These are phyloP conservation scores for Oceanodroma leucorhoa DNA, from an alignment of 2,797 vertebrate species.

Conservation along the genomic window DNA sequence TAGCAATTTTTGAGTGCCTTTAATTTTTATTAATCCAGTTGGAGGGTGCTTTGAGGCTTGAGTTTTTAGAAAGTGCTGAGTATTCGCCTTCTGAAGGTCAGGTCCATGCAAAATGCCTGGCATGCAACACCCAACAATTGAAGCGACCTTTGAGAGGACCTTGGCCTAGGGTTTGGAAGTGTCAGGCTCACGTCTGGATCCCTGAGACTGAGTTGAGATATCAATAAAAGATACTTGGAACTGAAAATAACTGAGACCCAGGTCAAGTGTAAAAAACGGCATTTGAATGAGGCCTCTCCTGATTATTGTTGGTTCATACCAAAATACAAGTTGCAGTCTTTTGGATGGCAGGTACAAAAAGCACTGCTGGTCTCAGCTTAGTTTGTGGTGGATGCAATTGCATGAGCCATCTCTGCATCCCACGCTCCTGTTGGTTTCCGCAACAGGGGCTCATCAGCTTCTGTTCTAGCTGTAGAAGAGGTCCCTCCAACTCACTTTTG, in stretches of 20 bases:
- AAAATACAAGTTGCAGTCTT: not conserved
- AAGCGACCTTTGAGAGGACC: not conserved
- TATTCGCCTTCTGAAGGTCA: not conserved
- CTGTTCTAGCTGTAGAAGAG: not conserved
- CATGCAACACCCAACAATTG: not conserved
- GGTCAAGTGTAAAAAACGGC: not conserved
- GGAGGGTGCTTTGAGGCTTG: not conserved
- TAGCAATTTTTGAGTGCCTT: conserved; percentile 25
- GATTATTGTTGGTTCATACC: not conserved
- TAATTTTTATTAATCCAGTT: not conserved
- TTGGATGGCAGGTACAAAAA: not conserved
- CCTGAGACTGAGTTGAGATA: not conserved
- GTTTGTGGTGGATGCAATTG: not conserved
- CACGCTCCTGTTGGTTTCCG: not conserved
- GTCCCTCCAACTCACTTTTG: not conserved
- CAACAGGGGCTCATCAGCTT: not conserved
- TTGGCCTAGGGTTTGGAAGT: not conserved
- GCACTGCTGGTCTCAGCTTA: not conserved
- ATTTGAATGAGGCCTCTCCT: not conserved
- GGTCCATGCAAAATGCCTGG: not conserved
- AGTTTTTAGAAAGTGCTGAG: not conserved
- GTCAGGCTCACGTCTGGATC: not conserved
- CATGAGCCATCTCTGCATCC: not conserved
- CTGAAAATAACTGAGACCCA: not conserved
- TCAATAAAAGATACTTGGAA: not conserved